Evolutionary conservation across 1,140 invertebrate genomes (phyloP).

Genomic region (Heliconius congener): DNA sequence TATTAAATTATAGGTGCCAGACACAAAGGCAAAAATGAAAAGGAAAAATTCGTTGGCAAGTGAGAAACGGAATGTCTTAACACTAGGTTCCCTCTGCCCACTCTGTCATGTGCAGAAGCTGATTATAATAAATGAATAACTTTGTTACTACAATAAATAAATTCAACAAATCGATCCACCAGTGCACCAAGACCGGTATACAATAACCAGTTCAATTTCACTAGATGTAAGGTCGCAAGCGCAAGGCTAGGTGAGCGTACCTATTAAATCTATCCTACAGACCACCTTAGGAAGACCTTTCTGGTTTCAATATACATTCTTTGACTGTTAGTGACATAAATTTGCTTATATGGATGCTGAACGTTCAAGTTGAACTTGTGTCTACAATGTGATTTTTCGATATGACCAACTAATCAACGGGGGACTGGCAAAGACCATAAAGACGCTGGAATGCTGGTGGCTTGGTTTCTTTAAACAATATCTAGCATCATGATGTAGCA

Average conservation of each 20-base stretch:
- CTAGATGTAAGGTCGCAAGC: slow-evolving; percentile 72
- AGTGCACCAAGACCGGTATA: slow-evolving; percentile 52
- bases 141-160: slow-evolving; percentile 43
- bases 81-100: no score
- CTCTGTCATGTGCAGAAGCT: no score
- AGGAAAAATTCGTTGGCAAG: no score
- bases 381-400: background rate
- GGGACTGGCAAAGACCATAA: slow-evolving; percentile 9
- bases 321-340: slow-evolving; percentile 13
- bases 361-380: slow-evolving; percentile 16
- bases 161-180: slow-evolving; percentile 49
- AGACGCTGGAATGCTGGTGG: background rate
- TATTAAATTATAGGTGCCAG: no score
- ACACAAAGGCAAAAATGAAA: no score
- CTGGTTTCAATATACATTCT: background rate
- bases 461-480: background rate
- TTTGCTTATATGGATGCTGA: slow-evolving; percentile 19
- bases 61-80: no score
- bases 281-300: slow-evolving; percentile 44
- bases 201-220: slow-evolving; percentile 72
- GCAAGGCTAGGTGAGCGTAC: slow-evolving; percentile 72
- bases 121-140: background rate
- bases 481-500: no score
- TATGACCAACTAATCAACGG: slow-evolving; percentile 22
- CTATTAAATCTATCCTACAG: slow-evolving; percentile 41